Base-by-base conservation (phyloP, 2,113 vertebrate species). In the Acrocephalus arundinaceus region DNA sequence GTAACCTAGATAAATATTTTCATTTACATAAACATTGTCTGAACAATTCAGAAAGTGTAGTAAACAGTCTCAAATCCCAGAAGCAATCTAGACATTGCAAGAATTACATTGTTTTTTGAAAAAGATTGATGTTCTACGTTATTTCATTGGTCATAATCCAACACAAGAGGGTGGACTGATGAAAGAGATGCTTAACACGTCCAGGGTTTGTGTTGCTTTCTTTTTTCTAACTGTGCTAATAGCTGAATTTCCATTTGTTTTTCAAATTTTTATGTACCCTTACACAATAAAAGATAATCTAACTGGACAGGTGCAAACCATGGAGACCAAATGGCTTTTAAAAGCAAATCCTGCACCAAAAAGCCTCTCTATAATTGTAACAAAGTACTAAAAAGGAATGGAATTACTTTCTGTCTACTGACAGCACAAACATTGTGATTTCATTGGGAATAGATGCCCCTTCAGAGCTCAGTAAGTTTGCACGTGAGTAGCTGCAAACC, bases 1-100 rank as follows among this genome's bases (percentile, higher is more conserved):
- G 80, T 96, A 97, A 95, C 90, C 62, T 93, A 96, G 87, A 93
- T 94, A 97, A 96, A 96, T 84, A 95, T 93, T 97, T 97, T 96
- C 54, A 84, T 87, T 97, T 96, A 78, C 45, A 96, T 95, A 95
- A 97, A 94, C 59, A 94, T 23, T 90, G 82, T 71, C 55, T 95
- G 90, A 96, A 94, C 62, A 87, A 93, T 97, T 97, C 87, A 96
- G 85, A 84, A 98, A 96, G 75, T 94, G 87, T 88, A 92, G 93
- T 88, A 94, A 97, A 96, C 89, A 70, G 52, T 87, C 87, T 97
- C 59, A 96, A 97, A 96, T 96, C 49, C 86, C 95, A 94, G 54
- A 97, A 97, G 94, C 88, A 74, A 91, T 86, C 57, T 94, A 93
- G 95, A 86, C 90, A 67, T 87, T 73, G 81, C 54, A 93, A 93